Evolutionary conservation across 2,797 vertebrate species (phyloP).

Genomic region (Columba guinea): DNA sequence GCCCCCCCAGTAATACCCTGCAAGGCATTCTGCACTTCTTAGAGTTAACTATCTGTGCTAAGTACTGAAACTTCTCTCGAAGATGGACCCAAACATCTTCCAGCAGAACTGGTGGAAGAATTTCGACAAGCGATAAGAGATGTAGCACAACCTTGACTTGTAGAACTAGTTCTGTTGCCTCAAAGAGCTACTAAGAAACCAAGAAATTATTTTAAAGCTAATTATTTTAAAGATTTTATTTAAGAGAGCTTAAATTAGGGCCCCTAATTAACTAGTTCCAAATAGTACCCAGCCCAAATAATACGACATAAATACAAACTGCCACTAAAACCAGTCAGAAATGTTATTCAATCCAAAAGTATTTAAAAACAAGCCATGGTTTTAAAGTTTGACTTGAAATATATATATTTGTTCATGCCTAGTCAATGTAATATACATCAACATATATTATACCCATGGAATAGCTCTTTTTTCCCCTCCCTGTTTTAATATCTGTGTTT

Average conservation of each 20-base stretch:
- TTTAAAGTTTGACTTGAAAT: neutral
- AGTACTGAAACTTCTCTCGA: neutral
- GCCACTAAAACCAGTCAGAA: neutral
- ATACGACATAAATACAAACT: neutral
- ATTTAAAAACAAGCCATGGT: neutral
- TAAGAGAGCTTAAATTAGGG: neutral
- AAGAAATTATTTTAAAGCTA: neutral
- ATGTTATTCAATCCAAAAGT: neutral
- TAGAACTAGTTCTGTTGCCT: neutral
- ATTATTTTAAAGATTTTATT: neutral
- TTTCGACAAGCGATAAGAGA: neutral
- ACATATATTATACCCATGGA: neutral
- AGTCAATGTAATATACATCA: neutral
- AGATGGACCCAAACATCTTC: neutral
- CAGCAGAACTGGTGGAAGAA: neutral
- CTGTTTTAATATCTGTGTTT: neutral
- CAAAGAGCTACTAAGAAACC: neutral
- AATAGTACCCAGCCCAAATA: neutral
- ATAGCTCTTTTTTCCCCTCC: neutral
- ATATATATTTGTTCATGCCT: neutral
- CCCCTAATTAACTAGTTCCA: neutral
- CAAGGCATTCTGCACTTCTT: neutral
- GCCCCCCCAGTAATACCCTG: neutral
- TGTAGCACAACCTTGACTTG: neutral
- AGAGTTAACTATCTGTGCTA: neutral